These are phyloP conservation scores for Drosophila kikkawai DNA, from an alignment of 1,140 invertebrate species.

Conservation along the genomic window DNA sequence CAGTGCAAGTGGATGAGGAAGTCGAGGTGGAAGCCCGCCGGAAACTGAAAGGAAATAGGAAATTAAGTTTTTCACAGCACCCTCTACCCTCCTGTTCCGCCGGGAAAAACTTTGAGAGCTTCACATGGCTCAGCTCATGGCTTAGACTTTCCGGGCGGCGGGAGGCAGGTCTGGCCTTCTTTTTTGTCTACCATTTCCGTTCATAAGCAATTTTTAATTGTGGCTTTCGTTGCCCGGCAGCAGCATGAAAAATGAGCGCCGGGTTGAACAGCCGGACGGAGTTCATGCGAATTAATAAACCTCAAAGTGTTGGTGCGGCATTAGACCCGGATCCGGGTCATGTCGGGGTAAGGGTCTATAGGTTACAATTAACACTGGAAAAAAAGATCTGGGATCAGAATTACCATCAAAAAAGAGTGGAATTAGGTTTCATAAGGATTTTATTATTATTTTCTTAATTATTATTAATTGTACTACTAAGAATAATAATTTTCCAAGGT, in stretches of 20 bases:
- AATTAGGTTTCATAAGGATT: too few relatives aligned
- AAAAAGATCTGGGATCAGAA: neutral
- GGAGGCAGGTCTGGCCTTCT: slow-evolving; percentile 3
- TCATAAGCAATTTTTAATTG: slow-evolving; percentile 83
- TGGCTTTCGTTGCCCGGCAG: slow-evolving; percentile 61
- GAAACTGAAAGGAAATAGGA: slow-evolving; percentile 63
- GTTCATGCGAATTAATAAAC: slow-evolving; percentile 83
- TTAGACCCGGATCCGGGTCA: slow-evolving; percentile 29
- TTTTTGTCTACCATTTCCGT: slow-evolving; percentile 68
- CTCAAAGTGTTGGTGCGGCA: slow-evolving; percentile 52
- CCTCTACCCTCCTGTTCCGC: neutral
- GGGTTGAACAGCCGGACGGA: slow-evolving; percentile 45
- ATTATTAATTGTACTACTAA: too few relatives aligned
- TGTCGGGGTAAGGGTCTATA: neutral
- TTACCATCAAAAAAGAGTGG: too few relatives aligned
- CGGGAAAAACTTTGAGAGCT: slow-evolving; percentile 59
- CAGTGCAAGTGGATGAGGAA: slow-evolving; percentile 9
- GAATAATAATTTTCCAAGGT: too few relatives aligned
- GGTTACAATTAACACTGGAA: neutral
- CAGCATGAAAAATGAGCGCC: slow-evolving; percentile 74
- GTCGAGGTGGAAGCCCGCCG: slow-evolving; percentile 11
- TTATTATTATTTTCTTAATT: too few relatives aligned
- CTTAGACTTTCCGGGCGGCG: slow-evolving; percentile 3
- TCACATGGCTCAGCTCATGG: slow-evolving; percentile 50
- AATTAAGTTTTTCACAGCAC: slow-evolving; percentile 68